phyloP scores from a whole-genome alignment of 2,797 vertebrate species.

The Pterois miles region DNA sequence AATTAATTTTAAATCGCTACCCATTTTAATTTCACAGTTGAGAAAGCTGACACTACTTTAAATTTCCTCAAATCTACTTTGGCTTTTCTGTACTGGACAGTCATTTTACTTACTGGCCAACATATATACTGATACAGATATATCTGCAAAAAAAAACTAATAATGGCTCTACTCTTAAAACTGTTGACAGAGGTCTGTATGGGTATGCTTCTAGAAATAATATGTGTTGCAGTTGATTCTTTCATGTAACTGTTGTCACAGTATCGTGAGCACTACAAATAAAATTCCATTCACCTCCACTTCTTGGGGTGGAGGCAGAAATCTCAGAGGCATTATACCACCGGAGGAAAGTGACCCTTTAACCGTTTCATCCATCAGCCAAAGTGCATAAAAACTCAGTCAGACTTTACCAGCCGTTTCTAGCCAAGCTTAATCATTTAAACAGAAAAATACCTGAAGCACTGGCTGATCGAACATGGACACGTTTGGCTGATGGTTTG shows the following conservation, averaged over 20 bases:
- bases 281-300: neutral
- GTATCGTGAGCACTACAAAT: neutral
- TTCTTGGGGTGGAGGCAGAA: neutral
- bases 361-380: constrained; percentile 29
- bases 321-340: neutral
- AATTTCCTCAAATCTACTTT: neutral
- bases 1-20: neutral
- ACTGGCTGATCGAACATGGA: neutral
- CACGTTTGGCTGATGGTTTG: constrained; percentile 13
- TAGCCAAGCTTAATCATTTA: neutral
- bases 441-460: neutral
- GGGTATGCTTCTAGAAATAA: neutral
- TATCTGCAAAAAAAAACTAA: neutral
- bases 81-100: neutral
- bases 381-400: neutral
- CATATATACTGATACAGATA: neutral
- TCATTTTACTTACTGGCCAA: neutral
- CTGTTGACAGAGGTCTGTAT: neutral
- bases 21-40: neutral
- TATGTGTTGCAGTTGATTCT: neutral
- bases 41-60: neutral
- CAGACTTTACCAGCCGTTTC: neutral
- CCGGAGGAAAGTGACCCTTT: neutral
- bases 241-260: neutral
- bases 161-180: neutral